A percentile compares a stretch with the other conserved stretches of the same genome.
Evolutionary conservation across 2,888 invertebrate species (phyloP).

Genomic region (Hedya salicella): DNA sequence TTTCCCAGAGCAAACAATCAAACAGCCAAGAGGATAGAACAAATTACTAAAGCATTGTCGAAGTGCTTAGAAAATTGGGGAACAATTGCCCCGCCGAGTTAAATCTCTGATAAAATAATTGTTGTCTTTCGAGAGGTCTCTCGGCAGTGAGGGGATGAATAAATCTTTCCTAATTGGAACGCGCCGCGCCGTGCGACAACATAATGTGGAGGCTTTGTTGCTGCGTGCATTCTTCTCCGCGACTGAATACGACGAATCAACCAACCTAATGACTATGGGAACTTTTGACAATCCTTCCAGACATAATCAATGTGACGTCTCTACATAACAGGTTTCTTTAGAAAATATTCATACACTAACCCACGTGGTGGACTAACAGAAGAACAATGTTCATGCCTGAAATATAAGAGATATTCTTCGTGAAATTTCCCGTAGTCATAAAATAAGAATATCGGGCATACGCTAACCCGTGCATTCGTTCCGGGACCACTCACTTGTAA

Average conservation of each 20-base stretch:
- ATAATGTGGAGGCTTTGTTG: constrained; percentile 77
- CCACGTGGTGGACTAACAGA: background rate
- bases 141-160: constrained; percentile 73
- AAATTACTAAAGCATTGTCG: constrained; percentile 78
- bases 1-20: constrained; percentile 75
- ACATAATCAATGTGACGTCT: constrained; percentile 56
- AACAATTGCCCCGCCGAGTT: constrained; percentile 78
- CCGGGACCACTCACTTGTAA: constrained; percentile 74
- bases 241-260: constrained; percentile 71
- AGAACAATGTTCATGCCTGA: constrained; percentile 8
- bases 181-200: constrained; percentile 74
- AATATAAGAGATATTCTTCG: constrained; percentile 57
- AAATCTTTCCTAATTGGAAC: constrained; percentile 82
- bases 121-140: constrained; percentile 71
- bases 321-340: constrained; percentile 46
- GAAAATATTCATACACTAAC: background rate
- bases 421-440: constrained; percentile 67
- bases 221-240: constrained; percentile 68
- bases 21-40: constrained; percentile 74
- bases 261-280: constrained; percentile 69
- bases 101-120: constrained; percentile 73
- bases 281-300: constrained; percentile 63
- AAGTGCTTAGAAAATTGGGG: constrained; percentile 82
- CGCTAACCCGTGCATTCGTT: constrained; percentile 71
- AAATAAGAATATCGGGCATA: constrained; percentile 72